Conservation (phyloP, 2,113 vertebrate species). For the Protomyctophum bolini region DNA sequence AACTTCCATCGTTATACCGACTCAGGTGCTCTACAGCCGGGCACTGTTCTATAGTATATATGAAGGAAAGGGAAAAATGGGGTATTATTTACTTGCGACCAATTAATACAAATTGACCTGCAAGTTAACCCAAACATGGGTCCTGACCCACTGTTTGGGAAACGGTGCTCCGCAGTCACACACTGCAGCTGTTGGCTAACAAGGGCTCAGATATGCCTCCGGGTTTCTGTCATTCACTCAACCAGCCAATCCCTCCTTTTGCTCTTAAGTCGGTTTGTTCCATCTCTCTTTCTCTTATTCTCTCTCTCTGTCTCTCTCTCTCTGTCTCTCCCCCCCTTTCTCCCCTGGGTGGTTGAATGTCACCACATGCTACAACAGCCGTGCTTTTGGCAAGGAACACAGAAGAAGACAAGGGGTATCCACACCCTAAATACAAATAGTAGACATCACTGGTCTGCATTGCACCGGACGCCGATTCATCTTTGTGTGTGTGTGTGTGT, state of each 20-base stretch:
- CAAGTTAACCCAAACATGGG: no score
- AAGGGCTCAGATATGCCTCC: conserved; percentile 64
- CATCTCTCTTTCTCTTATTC: conserved; percentile 25
- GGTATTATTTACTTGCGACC: no score
- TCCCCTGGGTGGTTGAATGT: conserved; percentile 15
- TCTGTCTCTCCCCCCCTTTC: background rate
- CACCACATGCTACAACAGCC: conserved; percentile 59
- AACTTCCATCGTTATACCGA: no score
- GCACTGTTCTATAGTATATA: no score
- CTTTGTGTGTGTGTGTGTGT: conserved; percentile 14
- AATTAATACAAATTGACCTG: no score
- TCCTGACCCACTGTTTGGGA: no score
- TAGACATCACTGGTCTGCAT: conserved; percentile 18
- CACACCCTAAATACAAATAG: conserved; percentile 42
- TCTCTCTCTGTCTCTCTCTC: background rate
- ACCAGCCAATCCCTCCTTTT: conserved; percentile 11
- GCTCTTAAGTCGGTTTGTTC: background rate
- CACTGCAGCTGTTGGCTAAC: conserved; percentile 74
- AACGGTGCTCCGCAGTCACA: conserved; percentile 9
- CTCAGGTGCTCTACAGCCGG: no score
- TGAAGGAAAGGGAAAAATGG: no score
- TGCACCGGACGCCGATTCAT: conserved; percentile 13
- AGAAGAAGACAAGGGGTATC: conserved; percentile 30
- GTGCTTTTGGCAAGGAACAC: conserved; percentile 27
- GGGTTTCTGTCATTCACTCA: conserved; percentile 54